Conservation (phyloP, 2,888 invertebrate species). For the Aphodius sticticus region DNA sequence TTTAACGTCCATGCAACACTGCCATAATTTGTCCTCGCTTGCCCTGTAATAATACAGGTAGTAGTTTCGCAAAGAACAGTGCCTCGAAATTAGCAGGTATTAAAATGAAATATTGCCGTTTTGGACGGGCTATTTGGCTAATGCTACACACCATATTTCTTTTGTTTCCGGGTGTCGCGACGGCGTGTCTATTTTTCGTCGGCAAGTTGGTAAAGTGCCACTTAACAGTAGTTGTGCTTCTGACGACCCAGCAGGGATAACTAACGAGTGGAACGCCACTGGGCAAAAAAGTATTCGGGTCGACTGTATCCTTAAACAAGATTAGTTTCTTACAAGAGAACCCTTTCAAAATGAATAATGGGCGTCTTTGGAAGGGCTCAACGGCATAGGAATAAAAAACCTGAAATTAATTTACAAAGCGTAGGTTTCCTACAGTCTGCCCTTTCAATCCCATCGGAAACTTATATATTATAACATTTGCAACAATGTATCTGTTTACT, state of each 20-base stretch:
- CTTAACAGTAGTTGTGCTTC: background rate
- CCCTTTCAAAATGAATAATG: background rate
- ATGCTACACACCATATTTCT: background rate
- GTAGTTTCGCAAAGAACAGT: too few species aligned
- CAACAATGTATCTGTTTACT: too few species aligned
- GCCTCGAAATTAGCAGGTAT: too few species aligned
- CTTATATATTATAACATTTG: too few species aligned
- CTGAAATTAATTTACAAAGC: background rate
- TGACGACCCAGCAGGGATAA: background rate
- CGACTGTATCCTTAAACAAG: background rate
- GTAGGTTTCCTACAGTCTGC: background rate
- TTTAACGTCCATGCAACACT: too few species aligned
- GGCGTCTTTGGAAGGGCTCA: background rate
- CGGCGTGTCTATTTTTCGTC: background rate
- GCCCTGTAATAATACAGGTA: too few species aligned
- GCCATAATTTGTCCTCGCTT: too few species aligned
- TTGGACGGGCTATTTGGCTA: too few species aligned
- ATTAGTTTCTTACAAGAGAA: constrained; percentile 4
- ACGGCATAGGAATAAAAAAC: background rate
- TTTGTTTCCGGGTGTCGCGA: background rate
- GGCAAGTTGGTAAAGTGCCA: background rate
- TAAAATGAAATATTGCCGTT: background rate
- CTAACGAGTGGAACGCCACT: background rate
- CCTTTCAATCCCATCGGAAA: background rate
- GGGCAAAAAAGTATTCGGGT: background rate